Percentiles rank a stretch among this genome's conserved stretches.
Evolutionary conservation across 2,113 vertebrate species (phyloP).

Genomic region (Rostratula benghalensis): DNA sequence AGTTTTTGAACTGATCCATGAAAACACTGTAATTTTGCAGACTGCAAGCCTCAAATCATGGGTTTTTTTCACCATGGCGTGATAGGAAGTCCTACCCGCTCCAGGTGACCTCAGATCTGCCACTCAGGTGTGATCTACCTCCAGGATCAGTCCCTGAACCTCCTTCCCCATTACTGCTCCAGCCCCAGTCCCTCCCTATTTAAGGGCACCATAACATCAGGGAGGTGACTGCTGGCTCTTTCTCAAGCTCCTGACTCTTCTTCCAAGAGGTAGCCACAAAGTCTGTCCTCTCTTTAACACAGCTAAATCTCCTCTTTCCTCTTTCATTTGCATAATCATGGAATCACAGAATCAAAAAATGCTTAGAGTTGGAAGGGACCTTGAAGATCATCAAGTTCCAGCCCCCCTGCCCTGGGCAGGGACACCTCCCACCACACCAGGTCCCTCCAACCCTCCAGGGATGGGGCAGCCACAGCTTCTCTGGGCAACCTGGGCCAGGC

Average conservation of each 20-base stretch:
- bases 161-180: not conserved
- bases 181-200: not conserved
- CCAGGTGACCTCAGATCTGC: not conserved
- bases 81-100: accelerated
- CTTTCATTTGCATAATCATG: not conserved
- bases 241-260: not conserved
- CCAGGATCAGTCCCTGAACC: not conserved
- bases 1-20: not conserved
- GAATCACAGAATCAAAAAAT: no score
- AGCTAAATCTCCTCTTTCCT: not conserved
- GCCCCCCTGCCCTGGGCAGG: no score
- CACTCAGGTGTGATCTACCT: not conserved
- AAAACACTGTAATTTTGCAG: not conserved
- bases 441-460: no score
- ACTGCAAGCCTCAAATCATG: not conserved
- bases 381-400: no score
- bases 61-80: accelerated
- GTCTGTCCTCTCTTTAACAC: not conserved
- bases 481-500: no score
- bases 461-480: no score
- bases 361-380: no score
- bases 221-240: not conserved
- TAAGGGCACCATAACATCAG: accelerated
- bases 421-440: no score
- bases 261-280: not conserved